phyloP scores from a whole-genome alignment of 1,140 invertebrate genomes.

The Musca vetustissima region DNA sequence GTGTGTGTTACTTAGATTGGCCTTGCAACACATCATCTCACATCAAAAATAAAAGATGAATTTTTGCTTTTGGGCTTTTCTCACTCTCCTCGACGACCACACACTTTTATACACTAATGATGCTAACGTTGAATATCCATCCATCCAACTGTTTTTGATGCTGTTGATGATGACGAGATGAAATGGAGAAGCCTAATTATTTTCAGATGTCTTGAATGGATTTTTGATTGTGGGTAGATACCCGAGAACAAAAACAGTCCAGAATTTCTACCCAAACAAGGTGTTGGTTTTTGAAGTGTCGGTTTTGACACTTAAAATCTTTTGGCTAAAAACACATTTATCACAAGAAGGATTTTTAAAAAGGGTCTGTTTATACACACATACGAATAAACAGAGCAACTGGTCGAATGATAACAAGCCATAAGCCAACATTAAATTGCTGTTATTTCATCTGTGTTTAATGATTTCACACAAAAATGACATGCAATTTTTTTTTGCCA shows the following conservation, averaged over 20 bases:
- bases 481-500: slow-evolving; percentile 19
- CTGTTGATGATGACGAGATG: no score
- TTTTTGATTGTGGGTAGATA: not conserved
- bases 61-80: no score
- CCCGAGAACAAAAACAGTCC: not conserved
- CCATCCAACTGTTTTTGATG: not conserved
- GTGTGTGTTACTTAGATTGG: no score
- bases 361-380: no score
- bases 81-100: no score
- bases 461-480: slow-evolving; percentile 11
- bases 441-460: slow-evolving; percentile 20
- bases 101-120: no score
- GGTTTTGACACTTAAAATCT: slow-evolving; percentile 16
- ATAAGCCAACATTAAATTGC: slow-evolving; percentile 4
- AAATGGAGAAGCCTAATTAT: slow-evolving; percentile 24
- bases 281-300: slow-evolving; percentile 21
- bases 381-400: no score
- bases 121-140: no score
- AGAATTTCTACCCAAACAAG: not conserved
- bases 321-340: slow-evolving; percentile 8
- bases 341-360: slow-evolving; percentile 5
- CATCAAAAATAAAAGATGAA: no score
- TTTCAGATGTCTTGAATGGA: not conserved
- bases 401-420: no score
- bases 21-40: no score